phyloP scores from a whole-genome alignment of 2,888 invertebrate species.

The Phragmatobia fuliginosa region DNA sequence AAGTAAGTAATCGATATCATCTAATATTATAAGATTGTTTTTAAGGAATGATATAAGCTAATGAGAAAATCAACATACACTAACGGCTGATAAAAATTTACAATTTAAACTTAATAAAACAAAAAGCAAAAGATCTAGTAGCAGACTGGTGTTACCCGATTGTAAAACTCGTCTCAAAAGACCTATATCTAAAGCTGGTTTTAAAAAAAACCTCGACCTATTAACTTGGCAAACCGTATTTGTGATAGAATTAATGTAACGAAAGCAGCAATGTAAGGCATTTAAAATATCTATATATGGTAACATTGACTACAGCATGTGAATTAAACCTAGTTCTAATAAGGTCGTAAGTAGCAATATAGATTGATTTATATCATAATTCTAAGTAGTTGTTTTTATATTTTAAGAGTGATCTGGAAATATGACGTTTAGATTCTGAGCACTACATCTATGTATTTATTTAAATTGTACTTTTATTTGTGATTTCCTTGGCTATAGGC shows the following conservation, averaged over 20 bases:
- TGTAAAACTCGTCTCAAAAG: neutral
- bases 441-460: neutral
- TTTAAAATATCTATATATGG: conserved; percentile 33
- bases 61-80: no score
- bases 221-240: conserved; percentile 16
- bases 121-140: neutral
- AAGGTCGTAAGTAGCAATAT: conserved; percentile 27
- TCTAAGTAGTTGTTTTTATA: conserved; percentile 17
- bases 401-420: conserved; percentile 17
- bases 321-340: conserved; percentile 36
- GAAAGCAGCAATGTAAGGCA: conserved; percentile 23
- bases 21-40: no score
- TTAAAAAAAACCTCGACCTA: neutral
- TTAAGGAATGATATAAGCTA: no score
- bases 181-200: neutral
- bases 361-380: conserved; percentile 50
- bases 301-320: conserved; percentile 28
- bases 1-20: no score
- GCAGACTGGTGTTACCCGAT: neutral
- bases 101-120: neutral
- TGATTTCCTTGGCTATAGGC: neutral
- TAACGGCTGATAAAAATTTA: neutral
- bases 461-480: no score
- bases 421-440: neutral
- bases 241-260: conserved; percentile 12